A percentile compares a stretch with the other conserved stretches of the same genome.
Evolutionary conservation across 2,888 invertebrate genomes (phyloP).

Genomic region (Chelonus formosanus): DNA sequence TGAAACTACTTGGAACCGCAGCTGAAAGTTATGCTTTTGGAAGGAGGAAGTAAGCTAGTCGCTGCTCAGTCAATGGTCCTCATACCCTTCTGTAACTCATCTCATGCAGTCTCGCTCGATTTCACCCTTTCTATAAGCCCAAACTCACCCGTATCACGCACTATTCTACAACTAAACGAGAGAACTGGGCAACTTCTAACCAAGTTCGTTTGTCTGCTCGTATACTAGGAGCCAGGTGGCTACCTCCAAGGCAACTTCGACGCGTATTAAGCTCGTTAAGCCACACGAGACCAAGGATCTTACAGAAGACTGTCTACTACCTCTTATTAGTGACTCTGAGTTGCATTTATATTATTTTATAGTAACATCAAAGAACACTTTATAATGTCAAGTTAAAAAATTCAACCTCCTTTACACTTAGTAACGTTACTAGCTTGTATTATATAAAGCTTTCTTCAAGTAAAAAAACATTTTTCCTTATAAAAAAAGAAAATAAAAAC

Average conservation of each 20-base stretch:
- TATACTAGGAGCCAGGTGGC: conserved; percentile 42
- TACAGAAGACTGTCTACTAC: background rate
- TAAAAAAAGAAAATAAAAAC: too few relatives aligned
- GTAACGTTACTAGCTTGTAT: too few relatives aligned
- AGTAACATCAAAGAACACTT: background rate
- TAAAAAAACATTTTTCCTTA: too few relatives aligned
- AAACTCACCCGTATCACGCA: conserved; percentile 46
- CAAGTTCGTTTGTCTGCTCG: conserved; percentile 28
- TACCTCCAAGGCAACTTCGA: conserved; percentile 52
- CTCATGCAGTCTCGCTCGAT: conserved; percentile 17
- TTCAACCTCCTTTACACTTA: too few relatives aligned
- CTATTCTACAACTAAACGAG: conserved; percentile 45
- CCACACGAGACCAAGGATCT: conserved; percentile 30
- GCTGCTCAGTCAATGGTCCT: conserved; percentile 14
- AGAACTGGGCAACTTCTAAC: conserved; percentile 31
- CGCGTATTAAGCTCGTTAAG: conserved; percentile 56
- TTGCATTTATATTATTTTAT: conserved; percentile 6
- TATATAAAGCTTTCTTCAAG: too few relatives aligned
- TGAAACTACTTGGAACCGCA: conserved; percentile 21
- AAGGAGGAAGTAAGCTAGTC: conserved; percentile 14
- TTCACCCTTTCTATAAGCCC: conserved; percentile 12
- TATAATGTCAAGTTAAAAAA: background rate
- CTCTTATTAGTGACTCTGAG: background rate
- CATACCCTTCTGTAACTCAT: conserved; percentile 6
- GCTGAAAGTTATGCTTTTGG: conserved; percentile 22